These are phyloP conservation scores for Paramormyrops hopkinsi DNA, from an alignment of 2,797 vertebrate genomes.

Conservation along the genomic window DNA sequence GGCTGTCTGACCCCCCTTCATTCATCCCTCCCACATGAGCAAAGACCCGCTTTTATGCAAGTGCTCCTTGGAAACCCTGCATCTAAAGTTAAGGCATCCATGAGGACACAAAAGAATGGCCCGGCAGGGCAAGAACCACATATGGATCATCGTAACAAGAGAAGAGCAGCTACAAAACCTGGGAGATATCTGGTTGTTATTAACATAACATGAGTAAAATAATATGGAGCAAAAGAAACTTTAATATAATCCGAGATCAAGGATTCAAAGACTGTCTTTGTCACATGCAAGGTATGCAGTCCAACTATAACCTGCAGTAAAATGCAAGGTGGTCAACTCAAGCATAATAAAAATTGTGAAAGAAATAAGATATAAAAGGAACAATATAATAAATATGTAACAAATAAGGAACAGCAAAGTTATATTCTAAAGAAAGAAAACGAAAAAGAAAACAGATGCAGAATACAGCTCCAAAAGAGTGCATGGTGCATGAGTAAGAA, in stretches of 20 bases:
- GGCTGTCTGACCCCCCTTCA: background rate
- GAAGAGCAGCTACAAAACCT: background rate
- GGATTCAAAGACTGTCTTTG: background rate
- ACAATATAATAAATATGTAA: background rate
- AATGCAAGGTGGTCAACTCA: background rate
- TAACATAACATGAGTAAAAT: background rate
- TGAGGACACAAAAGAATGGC: background rate
- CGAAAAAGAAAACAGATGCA: background rate
- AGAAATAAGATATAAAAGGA: background rate
- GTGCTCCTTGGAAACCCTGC: background rate
- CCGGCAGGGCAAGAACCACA: background rate
- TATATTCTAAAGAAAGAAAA: background rate
- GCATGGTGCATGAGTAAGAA: background rate
- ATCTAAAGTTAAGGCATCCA: background rate
- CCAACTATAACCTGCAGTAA: background rate
- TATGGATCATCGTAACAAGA: background rate
- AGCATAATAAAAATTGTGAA: background rate
- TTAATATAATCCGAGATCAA: background rate
- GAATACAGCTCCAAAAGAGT: background rate
- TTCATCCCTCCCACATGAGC: background rate
- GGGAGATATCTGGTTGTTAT: background rate
- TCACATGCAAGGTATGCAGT: background rate
- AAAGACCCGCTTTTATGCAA: background rate
- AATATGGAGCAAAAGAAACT: background rate
- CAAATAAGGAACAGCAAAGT: background rate